Base-by-base conservation (phyloP, 2,113 vertebrate genomes). In the Apteryx mantelli region DNA sequence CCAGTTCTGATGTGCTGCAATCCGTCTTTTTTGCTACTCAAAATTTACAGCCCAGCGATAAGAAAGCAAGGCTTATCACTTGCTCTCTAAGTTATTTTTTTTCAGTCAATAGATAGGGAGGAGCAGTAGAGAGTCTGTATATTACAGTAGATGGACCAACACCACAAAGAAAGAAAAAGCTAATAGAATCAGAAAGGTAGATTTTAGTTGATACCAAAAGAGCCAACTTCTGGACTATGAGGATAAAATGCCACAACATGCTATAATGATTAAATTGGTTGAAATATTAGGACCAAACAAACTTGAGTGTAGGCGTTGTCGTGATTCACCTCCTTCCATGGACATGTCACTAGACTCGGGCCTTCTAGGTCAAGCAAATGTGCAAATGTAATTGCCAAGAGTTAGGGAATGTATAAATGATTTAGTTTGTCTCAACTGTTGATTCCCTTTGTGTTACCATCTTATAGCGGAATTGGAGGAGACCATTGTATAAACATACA, bases 111-210 rank as follows among this genome's bases (percentile, higher is more conserved):
- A 66, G 28, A 25, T 26, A 38, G 38, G 13, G 34, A 30, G 19
- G 25, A 82, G n/a, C 13, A 36, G 0, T 18, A 46, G 14, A 22
- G 20, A 2, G 1, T 25, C 71, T 3, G 0, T 32, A 5, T 22
- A 2, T 84, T 86, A 28, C 42, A 0, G 0, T 1, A 38, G 58
- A 28, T 78, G 77, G 88, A 82, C 64, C 42, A 38, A 25, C 26
- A n/a, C 55, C 1, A 3, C 25, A 25, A 46, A 58, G 50, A 66
- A 81, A 16, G 44, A 18, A 70, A 80, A 64, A 44, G 11, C 65
- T 20, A 53, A 34, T 1, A 52, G 76, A 83, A 68, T 5, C 69
- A 86, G 20, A 8, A 60, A 40, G 21, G 5, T 30, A 53, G 34
- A 5, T 34, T 25, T 1, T 4, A n/a, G 22, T 34, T 71, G 30